Conservation (phyloP, 2,888 invertebrate species). For the Drosophila meridiana region DNA sequence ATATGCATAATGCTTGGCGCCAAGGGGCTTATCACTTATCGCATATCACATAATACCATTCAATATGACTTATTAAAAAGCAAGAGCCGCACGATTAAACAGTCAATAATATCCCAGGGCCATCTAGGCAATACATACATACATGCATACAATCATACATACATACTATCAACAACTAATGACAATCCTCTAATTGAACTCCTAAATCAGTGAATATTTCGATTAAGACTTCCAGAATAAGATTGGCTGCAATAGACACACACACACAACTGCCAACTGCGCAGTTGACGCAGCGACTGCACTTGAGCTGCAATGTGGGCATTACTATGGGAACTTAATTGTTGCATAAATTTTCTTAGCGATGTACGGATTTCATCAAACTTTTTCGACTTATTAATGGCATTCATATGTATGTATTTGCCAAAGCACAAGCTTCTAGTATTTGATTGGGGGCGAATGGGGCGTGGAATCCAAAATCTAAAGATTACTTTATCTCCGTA, state of each 20-base stretch:
- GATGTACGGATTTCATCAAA: no score
- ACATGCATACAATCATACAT: background rate
- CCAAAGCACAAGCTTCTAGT: no score
- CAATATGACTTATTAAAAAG: slow-evolving; percentile 37
- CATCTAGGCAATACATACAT: background rate
- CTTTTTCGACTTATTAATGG: no score
- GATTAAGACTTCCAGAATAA: background rate
- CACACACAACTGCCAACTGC: no score
- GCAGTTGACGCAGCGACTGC: no score
- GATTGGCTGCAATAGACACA: background rate
- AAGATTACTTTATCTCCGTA: no score
- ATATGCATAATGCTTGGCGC: slow-evolving; percentile 41
- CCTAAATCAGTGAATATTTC: background rate
- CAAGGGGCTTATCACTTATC: slow-evolving; percentile 61
- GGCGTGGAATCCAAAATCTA: no score
- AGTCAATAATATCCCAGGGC: slow-evolving; percentile 4
- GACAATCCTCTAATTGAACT: background rate
- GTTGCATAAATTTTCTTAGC: no score
- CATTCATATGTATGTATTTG: no score
- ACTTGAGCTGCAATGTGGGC: no score
- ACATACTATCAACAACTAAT: background rate
- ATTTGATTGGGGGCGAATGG: no score
- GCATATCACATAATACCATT: slow-evolving; percentile 44
- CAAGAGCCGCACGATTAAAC: slow-evolving; percentile 32
- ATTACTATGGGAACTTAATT: no score